Evolutionary conservation across 2,888 invertebrate genomes (phyloP).

Genomic region (Cantharis flavilabris): DNA sequence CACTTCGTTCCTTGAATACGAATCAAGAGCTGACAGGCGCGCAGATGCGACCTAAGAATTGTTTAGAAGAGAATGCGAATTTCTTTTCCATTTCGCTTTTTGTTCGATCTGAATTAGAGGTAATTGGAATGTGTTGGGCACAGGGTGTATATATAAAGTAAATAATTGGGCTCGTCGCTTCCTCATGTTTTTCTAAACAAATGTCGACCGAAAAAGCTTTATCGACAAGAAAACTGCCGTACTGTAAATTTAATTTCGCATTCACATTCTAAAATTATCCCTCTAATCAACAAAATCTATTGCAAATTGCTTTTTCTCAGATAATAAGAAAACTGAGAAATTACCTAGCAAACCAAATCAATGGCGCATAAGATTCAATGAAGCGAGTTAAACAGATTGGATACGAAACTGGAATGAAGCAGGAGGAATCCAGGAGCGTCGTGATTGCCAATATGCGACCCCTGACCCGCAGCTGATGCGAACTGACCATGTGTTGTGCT

Average conservation of each 20-base stretch:
- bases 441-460: conserved; percentile 52
- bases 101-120: conserved; percentile 31
- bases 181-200: conserved; percentile 6
- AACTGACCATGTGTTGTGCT: conserved; percentile 51
- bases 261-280: conserved; percentile 16
- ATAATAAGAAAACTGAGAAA: conserved; percentile 48
- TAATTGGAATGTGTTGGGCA: conserved; percentile 32
- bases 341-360: conserved; percentile 50
- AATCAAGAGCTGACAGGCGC: conserved; percentile 44
- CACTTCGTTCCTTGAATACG: conserved; percentile 46
- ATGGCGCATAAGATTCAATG: conserved; percentile 55
- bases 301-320: conserved; percentile 34
- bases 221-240: neutral
- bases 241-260: conserved; percentile 2
- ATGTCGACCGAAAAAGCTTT: neutral
- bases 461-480: conserved; percentile 49
- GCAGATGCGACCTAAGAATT: conserved; percentile 43
- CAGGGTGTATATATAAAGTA: conserved; percentile 20
- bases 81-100: conserved; percentile 35
- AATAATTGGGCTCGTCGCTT: conserved; percentile 18
- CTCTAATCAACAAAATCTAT: conserved; percentile 30
- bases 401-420: conserved; percentile 52
- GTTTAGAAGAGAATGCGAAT: conserved; percentile 40
- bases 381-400: conserved; percentile 55
- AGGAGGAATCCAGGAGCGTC: conserved; percentile 38